phyloP scores from a whole-genome alignment of 2,113 vertebrate genomes.

The Rafetus swinhoei region DNA sequence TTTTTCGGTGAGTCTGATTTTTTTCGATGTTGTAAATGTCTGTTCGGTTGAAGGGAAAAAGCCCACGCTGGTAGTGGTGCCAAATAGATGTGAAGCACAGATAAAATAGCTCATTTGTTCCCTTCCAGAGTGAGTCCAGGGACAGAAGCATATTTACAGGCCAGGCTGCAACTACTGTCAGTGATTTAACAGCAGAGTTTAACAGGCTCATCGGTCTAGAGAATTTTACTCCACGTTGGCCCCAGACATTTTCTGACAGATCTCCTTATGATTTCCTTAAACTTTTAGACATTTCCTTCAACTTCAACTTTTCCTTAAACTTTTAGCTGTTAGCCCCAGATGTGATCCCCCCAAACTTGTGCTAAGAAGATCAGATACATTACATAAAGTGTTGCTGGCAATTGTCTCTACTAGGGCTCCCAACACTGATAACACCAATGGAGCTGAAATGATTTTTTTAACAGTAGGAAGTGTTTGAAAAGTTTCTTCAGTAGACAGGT shows the following conservation, averaged over 20 bases:
- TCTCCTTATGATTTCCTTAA: background rate
- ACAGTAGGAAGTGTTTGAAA: background rate
- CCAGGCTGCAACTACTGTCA: background rate
- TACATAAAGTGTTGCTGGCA: background rate
- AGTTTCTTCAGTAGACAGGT: background rate
- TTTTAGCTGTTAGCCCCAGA: too few relatives aligned
- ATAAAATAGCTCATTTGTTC: background rate
- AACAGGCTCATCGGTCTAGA: background rate
- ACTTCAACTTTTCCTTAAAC: too few relatives aligned
- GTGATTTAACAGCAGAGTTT: background rate
- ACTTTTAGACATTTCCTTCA: background rate
- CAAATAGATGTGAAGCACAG: slow-evolving; percentile 25
- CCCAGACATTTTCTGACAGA: background rate
- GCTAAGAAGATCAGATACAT: background rate
- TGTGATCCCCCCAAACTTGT: too few relatives aligned
- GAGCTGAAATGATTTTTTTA: background rate
- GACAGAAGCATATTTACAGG: slow-evolving; percentile 16
- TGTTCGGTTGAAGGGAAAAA: background rate
- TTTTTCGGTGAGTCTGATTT: background rate
- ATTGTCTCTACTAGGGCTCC: background rate
- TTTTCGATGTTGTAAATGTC: background rate
- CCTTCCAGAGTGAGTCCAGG: slow-evolving; percentile 23
- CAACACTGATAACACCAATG: background rate
- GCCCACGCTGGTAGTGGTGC: background rate
- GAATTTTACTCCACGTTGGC: background rate